Conservation (phyloP, 2,888 invertebrate genomes). For the Leucania comma region DNA sequence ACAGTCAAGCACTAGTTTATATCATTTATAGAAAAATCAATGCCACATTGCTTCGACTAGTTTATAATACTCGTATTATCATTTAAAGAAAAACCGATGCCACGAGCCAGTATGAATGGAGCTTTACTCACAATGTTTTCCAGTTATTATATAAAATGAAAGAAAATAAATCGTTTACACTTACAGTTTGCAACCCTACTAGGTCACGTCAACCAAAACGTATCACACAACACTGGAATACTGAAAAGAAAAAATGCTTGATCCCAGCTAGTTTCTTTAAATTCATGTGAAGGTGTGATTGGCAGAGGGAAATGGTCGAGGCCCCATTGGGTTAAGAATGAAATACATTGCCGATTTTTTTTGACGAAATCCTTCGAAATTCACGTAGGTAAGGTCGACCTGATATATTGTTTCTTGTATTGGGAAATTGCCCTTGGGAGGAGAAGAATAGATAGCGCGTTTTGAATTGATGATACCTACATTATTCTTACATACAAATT, state of each 20-base stretch:
- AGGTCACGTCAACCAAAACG: slow-evolving; percentile 42
- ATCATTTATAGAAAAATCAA: no score
- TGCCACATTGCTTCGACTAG: no score
- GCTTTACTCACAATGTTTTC: no score
- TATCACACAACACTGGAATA: slow-evolving; percentile 52
- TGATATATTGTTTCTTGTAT: slow-evolving; percentile 65
- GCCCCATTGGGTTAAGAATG: slow-evolving; percentile 58
- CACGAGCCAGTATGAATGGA: no score
- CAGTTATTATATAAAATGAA: neutral
- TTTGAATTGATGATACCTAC: slow-evolving; percentile 29
- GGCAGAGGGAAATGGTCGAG: slow-evolving; percentile 68
- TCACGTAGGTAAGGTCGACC: slow-evolving; percentile 41
- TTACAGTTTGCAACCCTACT: neutral
- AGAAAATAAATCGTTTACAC: slow-evolving; percentile 36
- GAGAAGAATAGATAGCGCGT: slow-evolving; percentile 29
- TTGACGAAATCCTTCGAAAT: slow-evolving; percentile 59
- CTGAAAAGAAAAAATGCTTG: slow-evolving; percentile 57
- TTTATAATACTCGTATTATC: no score
- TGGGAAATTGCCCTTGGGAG: slow-evolving; percentile 55
- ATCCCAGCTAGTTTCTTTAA: slow-evolving; percentile 61
- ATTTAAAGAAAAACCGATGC: no score
- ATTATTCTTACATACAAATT: neutral
- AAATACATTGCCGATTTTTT: slow-evolving; percentile 64
- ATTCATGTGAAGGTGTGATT: slow-evolving; percentile 64
- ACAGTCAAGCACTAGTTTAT: no score